Evolutionary conservation across 35 echinoderm and acorn worm species (phyloP).

Genomic region (Ptychodera flava): DNA sequence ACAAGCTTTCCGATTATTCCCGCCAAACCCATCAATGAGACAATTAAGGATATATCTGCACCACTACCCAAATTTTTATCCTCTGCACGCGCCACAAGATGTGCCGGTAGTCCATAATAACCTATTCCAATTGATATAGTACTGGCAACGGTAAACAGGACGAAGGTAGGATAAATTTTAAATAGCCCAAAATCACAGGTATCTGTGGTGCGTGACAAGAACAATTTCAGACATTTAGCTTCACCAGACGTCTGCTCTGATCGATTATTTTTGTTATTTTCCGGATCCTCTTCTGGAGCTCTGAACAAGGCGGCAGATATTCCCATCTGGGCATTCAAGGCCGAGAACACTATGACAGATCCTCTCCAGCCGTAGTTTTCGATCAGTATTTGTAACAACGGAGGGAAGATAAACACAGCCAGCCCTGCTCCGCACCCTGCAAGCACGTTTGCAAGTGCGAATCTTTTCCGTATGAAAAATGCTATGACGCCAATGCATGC

Average conservation of each 20-base stretch:
- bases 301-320: constrained; percentile 11
- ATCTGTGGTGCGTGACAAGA: not conserved
- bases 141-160: no score
- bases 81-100: constrained; percentile 27
- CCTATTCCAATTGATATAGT: constrained; percentile 34
- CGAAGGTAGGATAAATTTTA: not conserved
- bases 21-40: constrained; percentile 43
- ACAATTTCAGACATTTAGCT: not conserved
- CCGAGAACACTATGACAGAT: constrained; percentile 29
- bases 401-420: constrained; percentile 40
- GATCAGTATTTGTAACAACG: constrained; percentile 22
- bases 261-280: constrained; percentile 18
- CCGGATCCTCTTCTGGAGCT: not conserved
- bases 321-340: constrained; percentile 3
- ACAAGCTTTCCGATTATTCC: constrained; percentile 26
- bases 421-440: constrained; percentile 49
- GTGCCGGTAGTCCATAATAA: constrained; percentile 18
- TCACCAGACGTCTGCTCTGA: constrained; percentile 7
- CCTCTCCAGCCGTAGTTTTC: constrained; percentile 45
- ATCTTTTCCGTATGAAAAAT: constrained; percentile 38
- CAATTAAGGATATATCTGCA: constrained; percentile 26
- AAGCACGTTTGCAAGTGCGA: constrained; percentile 48
- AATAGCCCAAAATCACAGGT: not conserved
- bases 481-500: constrained; percentile 33
- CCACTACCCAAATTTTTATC: constrained; percentile 16